Conservation (phyloP, 1,140 invertebrate genomes). For the Marisa cornuarietis region DNA sequence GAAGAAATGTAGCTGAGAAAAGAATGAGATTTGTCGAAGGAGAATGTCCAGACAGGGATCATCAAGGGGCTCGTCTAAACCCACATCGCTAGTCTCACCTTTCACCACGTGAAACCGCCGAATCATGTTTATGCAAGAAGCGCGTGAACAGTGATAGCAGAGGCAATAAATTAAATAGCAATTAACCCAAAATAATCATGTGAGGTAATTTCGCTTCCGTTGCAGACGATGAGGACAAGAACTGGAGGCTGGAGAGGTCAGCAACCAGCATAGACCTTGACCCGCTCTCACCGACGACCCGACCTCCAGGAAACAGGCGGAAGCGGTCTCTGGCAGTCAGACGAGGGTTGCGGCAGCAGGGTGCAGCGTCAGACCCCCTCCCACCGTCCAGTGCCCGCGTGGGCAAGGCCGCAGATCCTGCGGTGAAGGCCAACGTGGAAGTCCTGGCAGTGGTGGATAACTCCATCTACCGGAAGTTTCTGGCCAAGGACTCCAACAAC, state of each 20-base stretch:
- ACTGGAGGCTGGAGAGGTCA: neutral
- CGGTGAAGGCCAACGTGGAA: slow-evolving; percentile 30
- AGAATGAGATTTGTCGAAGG: neutral
- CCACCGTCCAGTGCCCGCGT: neutral
- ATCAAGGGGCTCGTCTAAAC: neutral
- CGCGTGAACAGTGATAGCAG: no score
- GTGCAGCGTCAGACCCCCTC: neutral
- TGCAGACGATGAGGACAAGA: neutral
- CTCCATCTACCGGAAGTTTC: slow-evolving; percentile 35
- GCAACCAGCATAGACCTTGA: neutral
- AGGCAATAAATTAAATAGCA: no score
- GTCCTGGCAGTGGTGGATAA: slow-evolving; percentile 39
- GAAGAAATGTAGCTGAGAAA: neutral
- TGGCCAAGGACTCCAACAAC: slow-evolving; percentile 25
- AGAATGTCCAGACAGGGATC: neutral
- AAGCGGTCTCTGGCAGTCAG: neutral
- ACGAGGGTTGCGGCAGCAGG: neutral
- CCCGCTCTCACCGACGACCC: no score
- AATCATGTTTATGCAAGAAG: no score
- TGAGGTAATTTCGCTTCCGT: neutral
- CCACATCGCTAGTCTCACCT: neutral
- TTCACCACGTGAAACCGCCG: neutral
- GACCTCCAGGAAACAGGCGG: neutral
- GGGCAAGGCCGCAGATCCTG: neutral
- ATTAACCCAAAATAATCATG: no score